Evolutionary conservation across 2,888 invertebrate genomes (phyloP), one percentile per base, ranked within the genome.

Genomic region (Parascotia fuliginaria): DNA sequence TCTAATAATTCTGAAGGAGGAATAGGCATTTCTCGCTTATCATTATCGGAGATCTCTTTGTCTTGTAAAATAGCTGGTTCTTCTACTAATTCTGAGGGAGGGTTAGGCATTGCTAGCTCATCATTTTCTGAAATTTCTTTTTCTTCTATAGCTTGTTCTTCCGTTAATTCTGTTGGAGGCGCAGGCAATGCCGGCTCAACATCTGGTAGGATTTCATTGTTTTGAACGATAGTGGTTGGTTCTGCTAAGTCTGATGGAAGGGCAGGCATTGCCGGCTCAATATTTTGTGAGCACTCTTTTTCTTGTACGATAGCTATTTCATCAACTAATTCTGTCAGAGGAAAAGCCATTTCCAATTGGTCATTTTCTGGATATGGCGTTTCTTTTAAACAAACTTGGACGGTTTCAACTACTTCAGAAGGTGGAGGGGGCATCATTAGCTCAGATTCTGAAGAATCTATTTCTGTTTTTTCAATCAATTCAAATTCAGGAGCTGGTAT

Each of bases 91-190:
- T 42, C 13, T 22, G 80, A 75, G n/a, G 79, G 79, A 9, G 78
- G 77, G n/a, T 76, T 75, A 0, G 82, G 77, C 9, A 73, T 55
- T 13, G 77, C 79, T 11, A 50, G 42, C 19, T 66, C 60, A 15
- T 61, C 63, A n/a, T 63, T 57, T 27, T 66, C 32, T 36, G 31
- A 38, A 5, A 15, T n/a, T 9, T 29, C 29, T 15, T 36, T 34
- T 32, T 13, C 24, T 27, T 11, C 4, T 29, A 5, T 3, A n/a
- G n/a, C n/a, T n/a, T n/a, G n/a, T n/a, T n/a, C n/a, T n/a, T n/a
- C n/a, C n/a, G n/a, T n/a, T n/a, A n/a, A n/a, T n/a, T n/a, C n/a
- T n/a, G n/a, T n/a, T n/a, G n/a, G n/a, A n/a, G n/a, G n/a, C n/a
- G n/a, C n/a, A n/a, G n/a, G n/a, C n/a, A n/a, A n/a, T n/a, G n/a